Evolutionary conservation across 2,797 vertebrate genomes (phyloP).

Genomic region (Podarcis lilfordi): DNA sequence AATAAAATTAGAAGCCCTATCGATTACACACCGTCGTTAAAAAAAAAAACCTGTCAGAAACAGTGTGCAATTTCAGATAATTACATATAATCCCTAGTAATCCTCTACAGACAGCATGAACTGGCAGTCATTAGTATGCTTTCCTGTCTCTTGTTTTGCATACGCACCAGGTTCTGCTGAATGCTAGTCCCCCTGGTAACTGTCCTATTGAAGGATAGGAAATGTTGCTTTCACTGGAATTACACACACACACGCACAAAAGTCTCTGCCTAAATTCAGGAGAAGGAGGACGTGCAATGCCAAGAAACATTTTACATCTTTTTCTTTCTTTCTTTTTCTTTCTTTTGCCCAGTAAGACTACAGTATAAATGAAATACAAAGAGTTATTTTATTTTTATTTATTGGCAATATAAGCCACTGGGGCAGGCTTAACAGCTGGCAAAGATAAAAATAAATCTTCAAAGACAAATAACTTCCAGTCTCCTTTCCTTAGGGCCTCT

Average conservation of each 20-base stretch:
- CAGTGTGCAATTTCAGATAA: slow-evolving; percentile 72
- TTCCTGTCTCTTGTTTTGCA: slow-evolving; percentile 57
- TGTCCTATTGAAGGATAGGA: slow-evolving; percentile 48
- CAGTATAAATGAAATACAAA: slow-evolving; percentile 29
- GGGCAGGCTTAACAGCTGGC: slow-evolving; percentile 33
- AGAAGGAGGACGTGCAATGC: neutral
- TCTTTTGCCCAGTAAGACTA: neutral
- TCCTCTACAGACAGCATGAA: slow-evolving; percentile 60
- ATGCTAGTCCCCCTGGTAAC: slow-evolving; percentile 46
- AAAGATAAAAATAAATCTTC: slow-evolving; percentile 45
- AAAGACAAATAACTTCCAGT: slow-evolving; percentile 37
- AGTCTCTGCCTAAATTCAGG: slow-evolving; percentile 23
- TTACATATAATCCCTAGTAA: slow-evolving; percentile 74
- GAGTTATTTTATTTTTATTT: slow-evolving; percentile 32
- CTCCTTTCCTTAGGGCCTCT: slow-evolving; percentile 24
- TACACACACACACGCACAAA: neutral
- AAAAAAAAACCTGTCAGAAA: slow-evolving; percentile 41
- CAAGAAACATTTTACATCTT: slow-evolving; percentile 14
- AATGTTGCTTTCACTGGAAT: slow-evolving; percentile 41
- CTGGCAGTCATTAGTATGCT: slow-evolving; percentile 58
- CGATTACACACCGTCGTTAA: slow-evolving; percentile 34
- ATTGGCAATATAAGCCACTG: slow-evolving; percentile 29
- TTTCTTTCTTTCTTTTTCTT: neutral
- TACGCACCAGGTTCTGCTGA: slow-evolving; percentile 43
- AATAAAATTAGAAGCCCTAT: slow-evolving; percentile 52